These are phyloP conservation scores for Bombus superbus DNA, from an alignment of 1,140 invertebrate species.

Conservation along the genomic window DNA sequence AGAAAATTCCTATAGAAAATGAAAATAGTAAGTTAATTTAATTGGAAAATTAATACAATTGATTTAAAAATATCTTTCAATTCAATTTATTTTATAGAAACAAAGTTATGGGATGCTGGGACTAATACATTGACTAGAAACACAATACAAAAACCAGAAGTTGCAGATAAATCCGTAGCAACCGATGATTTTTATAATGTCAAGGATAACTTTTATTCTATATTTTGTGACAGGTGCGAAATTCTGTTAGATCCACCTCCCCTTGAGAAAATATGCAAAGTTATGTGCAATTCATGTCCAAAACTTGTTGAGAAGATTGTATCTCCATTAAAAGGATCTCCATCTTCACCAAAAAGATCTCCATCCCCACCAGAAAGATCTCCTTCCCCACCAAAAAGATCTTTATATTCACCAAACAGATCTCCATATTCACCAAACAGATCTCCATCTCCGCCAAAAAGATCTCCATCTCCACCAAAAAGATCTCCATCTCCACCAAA, in stretches of 20 bases:
- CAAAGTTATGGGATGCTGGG: slow-evolving; percentile 44
- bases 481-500: no score
- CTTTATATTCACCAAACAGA: no score
- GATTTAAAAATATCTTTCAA: neutral
- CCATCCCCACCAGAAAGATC: neutral
- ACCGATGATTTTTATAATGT: slow-evolving; percentile 64
- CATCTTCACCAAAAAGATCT: neutral
- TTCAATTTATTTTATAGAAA: slow-evolving; percentile 29
- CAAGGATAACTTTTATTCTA: slow-evolving; percentile 63
- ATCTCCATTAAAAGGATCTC: slow-evolving; percentile 1
- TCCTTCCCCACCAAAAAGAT: no score
- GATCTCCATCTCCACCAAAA: no score
- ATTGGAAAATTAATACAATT: neutral
- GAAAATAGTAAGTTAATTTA: slow-evolving; percentile 24
- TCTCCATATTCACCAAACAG: no score
- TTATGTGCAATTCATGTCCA: slow-evolving; percentile 54
- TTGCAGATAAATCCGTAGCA: slow-evolving; percentile 56
- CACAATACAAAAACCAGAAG: slow-evolving; percentile 17
- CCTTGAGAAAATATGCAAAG: slow-evolving; percentile 65
- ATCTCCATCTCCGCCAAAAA: no score
- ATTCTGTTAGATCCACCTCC: slow-evolving; percentile 38
- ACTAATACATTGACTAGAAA: slow-evolving; percentile 47
- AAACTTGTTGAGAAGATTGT: slow-evolving; percentile 40
- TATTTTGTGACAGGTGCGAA: slow-evolving; percentile 71
- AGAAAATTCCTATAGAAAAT: neutral